These are phyloP conservation scores for Galaxea fascicularis DNA, from an alignment of 92 coral and sea anemone genomes.

Conservation along the genomic window DNA sequence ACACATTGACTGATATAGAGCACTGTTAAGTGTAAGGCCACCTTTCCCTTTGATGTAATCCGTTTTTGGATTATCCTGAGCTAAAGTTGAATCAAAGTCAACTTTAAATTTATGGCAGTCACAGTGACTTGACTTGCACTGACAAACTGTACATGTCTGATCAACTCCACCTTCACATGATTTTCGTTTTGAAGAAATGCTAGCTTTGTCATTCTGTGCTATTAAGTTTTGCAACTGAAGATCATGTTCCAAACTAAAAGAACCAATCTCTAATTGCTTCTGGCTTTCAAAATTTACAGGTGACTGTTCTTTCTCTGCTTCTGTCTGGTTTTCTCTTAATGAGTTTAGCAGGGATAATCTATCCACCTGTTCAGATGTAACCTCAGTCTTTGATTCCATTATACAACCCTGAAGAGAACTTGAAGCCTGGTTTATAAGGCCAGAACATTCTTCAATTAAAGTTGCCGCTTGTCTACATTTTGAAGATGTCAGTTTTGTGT, in stretches of 20 bases:
- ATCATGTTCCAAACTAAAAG: background rate
- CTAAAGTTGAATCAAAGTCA: background rate
- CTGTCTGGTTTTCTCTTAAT: background rate
- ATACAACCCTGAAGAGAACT: background rate
- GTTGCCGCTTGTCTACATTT: background rate
- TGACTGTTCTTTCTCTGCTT: background rate
- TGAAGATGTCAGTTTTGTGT: background rate
- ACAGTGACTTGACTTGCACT: background rate
- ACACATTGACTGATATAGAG: background rate
- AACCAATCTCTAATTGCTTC: background rate
- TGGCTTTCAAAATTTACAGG: background rate
- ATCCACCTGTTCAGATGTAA: background rate
- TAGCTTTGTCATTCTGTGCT: background rate
- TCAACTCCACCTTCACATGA: background rate
- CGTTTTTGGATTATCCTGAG: background rate
- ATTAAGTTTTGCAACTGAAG: background rate
- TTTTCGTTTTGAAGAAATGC: background rate
- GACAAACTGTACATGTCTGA: background rate
- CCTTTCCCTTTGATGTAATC: background rate
- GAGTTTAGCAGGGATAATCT: background rate
- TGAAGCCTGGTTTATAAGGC: background rate
- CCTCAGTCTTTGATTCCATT: background rate
- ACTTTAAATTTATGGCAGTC: too few species aligned
- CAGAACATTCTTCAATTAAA: background rate
- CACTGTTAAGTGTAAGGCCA: background rate